phyloP scores from a whole-genome alignment of 1,140 invertebrate species.

The Drusus annulatus region DNA sequence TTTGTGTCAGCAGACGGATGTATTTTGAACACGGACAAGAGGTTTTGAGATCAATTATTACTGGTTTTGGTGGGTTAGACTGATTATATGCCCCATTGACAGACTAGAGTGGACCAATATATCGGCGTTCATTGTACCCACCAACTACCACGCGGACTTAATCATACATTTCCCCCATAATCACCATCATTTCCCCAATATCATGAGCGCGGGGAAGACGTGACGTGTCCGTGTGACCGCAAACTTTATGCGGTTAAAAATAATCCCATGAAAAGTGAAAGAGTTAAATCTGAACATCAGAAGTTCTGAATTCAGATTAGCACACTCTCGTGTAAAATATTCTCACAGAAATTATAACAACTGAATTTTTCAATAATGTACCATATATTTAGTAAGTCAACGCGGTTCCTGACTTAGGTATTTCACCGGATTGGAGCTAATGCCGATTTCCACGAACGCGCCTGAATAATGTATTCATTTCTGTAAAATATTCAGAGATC shows the following conservation, averaged over 20 bases:
- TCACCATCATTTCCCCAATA: no score
- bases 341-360: neutral
- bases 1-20: conserved; percentile 20
- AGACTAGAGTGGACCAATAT: conserved; percentile 11
- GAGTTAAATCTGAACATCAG: no score
- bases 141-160: no score
- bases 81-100: conserved; percentile 28
- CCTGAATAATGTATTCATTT: conserved; percentile 45
- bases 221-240: no score
- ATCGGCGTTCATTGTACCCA: neutral
- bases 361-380: conserved; percentile 23
- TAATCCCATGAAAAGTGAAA: no score
- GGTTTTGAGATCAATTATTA: conserved; percentile 22
- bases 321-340: no score
- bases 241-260: no score
- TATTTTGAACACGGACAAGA: conserved; percentile 21
- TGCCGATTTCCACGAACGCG: conserved; percentile 42
- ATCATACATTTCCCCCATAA: neutral
- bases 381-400: conserved; percentile 16
- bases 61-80: neutral
- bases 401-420: conserved; percentile 9
- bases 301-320: no score
- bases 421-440: conserved; percentile 5
- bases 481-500: conserved; percentile 48
- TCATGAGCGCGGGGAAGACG: no score